Conservation (phyloP, 2,888 invertebrate genomes). For the Ochropleura leucogaster region DNA sequence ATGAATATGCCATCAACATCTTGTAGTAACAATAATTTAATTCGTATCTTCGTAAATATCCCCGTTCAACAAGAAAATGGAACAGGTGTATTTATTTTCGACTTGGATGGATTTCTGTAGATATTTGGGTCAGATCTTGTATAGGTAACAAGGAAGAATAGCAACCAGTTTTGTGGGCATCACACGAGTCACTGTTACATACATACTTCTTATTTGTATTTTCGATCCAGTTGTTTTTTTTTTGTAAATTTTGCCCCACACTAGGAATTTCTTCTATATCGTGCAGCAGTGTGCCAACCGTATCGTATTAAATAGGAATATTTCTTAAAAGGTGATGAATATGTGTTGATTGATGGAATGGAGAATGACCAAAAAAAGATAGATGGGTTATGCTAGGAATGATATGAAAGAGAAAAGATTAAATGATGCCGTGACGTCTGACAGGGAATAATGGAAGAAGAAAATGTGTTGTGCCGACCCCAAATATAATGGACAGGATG, state of each 20-base stretch:
- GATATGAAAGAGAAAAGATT: not conserved
- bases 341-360: not conserved
- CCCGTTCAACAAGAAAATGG: slow-evolving; percentile 48
- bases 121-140: slow-evolving; percentile 32
- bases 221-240: not conserved
- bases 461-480: not conserved
- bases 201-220: not conserved
- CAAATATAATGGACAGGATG: not conserved
- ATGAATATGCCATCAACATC: slow-evolving; percentile 48
- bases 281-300: too few relatives aligned
- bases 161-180: not conserved
- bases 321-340: not conserved
- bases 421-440: not conserved
- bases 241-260: too few relatives aligned
- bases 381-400: not conserved
- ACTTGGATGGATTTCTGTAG: slow-evolving; percentile 27
- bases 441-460: not conserved
- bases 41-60: slow-evolving; percentile 48
- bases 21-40: slow-evolving; percentile 42
- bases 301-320: too few relatives aligned
- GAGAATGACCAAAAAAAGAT: not conserved
- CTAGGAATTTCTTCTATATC: too few relatives aligned
- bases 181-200: not conserved
- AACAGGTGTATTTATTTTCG: slow-evolving; percentile 59
- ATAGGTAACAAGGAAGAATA: not conserved